Evolutionary conservation across 2,888 invertebrate genomes (phyloP), one percentile per base, ranked within the genome.

Genomic region (Mimas tiliae): DNA sequence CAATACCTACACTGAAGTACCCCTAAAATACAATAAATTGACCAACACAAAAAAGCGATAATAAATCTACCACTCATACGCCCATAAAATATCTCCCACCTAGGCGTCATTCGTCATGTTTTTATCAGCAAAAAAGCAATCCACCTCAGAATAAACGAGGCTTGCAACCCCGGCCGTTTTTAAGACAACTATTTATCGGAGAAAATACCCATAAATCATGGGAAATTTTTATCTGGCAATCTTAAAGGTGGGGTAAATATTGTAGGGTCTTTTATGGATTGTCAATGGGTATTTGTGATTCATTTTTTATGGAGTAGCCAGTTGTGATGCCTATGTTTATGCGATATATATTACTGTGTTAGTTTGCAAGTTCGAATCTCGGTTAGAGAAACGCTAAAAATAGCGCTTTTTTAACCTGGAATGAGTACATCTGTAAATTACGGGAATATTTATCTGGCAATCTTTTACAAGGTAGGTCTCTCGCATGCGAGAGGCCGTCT

Each of bases 101-200:
- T 75, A 75, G 75, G 76, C 74, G 58, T 86, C 88, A 89, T 89
- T 86, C 87, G 86, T 89, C 89, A 89, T 89, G 78, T 84, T 86
- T 85, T 91, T 91, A 91, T 90, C 90, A 89, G 88, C 87, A 86
- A 87, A 89, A 88, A 89, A 84, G 87, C 87, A 85, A 87, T 86
- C 86, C 86, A 88, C 88, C 90, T 90, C 86, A 72, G 78, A 82
- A 89, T 85, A 90, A 89, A 91, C 90, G 90, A 89, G 86, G 76
- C 74, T 73, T 78, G 76, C 80, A 84, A 85, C 87, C 90, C 89
- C 85, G 71, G 74, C 74, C 82, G 83, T 87, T 90, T 85, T 82
- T 87, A 87, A 90, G 88, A 90, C 90, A 90, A 91, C 91, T 91
- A 91, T 90, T 92, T 91, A 91, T 90, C 87, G 86, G 80, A 78